Evolutionary conservation across 35 echinoderm and acorn worm species (phyloP).

Genomic region (Holothuria glaberrima): DNA sequence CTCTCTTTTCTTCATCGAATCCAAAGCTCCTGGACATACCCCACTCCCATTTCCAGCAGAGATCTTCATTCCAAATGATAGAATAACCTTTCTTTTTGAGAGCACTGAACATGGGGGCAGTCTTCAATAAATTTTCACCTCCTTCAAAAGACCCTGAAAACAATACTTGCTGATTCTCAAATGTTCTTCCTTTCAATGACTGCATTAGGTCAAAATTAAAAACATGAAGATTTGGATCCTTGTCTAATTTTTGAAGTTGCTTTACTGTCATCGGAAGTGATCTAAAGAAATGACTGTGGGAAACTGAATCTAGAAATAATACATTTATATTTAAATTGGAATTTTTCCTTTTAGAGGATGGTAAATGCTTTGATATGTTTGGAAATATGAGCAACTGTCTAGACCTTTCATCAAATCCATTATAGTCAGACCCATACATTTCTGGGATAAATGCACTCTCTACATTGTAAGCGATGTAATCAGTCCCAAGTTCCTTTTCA

Average conservation of each 20-base stretch:
- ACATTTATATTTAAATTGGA: slow-evolving; percentile 79
- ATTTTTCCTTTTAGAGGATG: neutral
- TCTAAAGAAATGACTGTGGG: slow-evolving; percentile 86
- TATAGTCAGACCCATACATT: neutral
- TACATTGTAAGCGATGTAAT: no score
- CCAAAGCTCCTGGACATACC: slow-evolving; percentile 81
- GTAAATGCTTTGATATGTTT: slow-evolving; percentile 24
- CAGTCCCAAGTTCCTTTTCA: no score
- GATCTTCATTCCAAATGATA: slow-evolving; percentile 79
- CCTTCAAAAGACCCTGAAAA: slow-evolving; percentile 74
- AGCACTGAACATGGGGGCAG: slow-evolving; percentile 35
- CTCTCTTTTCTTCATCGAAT: slow-evolving; percentile 45
- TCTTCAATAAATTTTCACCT: slow-evolving; percentile 62
- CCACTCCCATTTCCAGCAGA: slow-evolving; percentile 93
- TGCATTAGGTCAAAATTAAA: slow-evolving; percentile 88
- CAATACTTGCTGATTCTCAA: slow-evolving; percentile 75
- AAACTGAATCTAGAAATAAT: slow-evolving; percentile 85
- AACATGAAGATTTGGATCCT: slow-evolving; percentile 35
- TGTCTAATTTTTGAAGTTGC: slow-evolving; percentile 58
- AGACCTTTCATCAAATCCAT: slow-evolving; percentile 14
- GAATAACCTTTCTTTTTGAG: slow-evolving; percentile 79
- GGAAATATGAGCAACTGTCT: slow-evolving; percentile 83
- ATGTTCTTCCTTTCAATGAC: slow-evolving; percentile 86
- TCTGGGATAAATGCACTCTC: neutral
- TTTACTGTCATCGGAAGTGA: slow-evolving; percentile 72